phyloP scores from a whole-genome alignment of 2,888 invertebrate species.

The Diaprepes abbreviatus region DNA sequence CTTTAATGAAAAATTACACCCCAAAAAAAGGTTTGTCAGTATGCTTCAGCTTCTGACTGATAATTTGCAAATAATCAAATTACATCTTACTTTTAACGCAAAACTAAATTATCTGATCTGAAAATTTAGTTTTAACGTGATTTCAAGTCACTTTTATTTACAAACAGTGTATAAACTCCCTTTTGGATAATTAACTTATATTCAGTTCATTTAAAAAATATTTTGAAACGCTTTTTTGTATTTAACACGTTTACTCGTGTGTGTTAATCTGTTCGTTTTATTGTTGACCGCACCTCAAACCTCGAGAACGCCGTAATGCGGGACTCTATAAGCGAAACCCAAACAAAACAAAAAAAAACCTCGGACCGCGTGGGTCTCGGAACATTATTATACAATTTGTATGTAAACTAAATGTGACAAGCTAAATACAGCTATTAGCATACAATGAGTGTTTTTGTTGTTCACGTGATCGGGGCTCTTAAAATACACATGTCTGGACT shows the following conservation, averaged over 20 bases:
- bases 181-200: no score
- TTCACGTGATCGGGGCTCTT: conserved; percentile 42
- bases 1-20: no score
- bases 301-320: neutral
- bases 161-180: no score
- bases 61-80: no score
- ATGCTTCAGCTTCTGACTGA: no score
- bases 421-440: conserved; percentile 48
- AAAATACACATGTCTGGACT: conserved; percentile 42
- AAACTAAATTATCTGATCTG: no score
- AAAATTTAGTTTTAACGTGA: no score
- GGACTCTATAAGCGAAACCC: neutral
- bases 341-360: conserved; percentile 31
- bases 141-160: no score
- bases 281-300: conserved; percentile 14
- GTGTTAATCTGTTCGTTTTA: conserved; percentile 1
- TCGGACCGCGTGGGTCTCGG: conserved; percentile 26
- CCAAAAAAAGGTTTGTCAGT: no score
- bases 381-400: conserved; percentile 49
- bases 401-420: conserved; percentile 49
- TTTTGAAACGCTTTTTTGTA: no score
- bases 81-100: no score
- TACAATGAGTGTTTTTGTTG: conserved; percentile 47
- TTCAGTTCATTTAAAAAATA: no score
- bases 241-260: neutral